These are phyloP conservation scores for Trissolcus basalis DNA, from an alignment of 1,140 invertebrate genomes.

Conservation along the genomic window DNA sequence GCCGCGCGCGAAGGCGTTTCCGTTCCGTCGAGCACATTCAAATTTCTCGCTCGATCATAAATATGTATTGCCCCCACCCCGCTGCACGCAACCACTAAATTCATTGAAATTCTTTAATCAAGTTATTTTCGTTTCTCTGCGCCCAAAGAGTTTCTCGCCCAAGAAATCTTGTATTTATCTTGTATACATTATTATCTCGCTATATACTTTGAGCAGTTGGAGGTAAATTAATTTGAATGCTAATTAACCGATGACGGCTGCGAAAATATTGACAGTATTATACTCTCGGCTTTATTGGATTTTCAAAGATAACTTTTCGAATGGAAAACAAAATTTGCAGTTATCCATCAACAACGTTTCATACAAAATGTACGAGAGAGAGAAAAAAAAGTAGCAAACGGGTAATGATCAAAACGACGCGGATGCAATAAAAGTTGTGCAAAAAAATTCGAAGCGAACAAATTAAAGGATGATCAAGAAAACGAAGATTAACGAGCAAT, in stretches of 20 bases:
- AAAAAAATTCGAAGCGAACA: conserved; percentile 43
- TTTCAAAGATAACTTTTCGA: not conserved
- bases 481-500: conserved; percentile 57
- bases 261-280: conserved; percentile 24
- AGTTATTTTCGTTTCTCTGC: conserved; percentile 73
- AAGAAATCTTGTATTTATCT: conserved; percentile 45
- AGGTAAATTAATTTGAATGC: conserved; percentile 45
- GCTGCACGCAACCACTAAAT: conserved; percentile 64
- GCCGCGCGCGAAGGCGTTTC: conserved; percentile 44
- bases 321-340: no score
- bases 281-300: not conserved
- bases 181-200: conserved; percentile 41
- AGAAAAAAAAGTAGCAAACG: no score
- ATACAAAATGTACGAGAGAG: no score
- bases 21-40: conserved; percentile 63
- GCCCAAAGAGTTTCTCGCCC: conserved; percentile 13
- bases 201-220: not conserved
- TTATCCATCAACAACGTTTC: no score
- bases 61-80: conserved; percentile 67
- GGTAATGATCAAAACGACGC: no score
- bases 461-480: conserved; percentile 51
- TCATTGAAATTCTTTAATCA: conserved; percentile 76
- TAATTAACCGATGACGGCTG: conserved; percentile 15
- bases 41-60: conserved; percentile 72
- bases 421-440: conserved; percentile 24